These are phyloP conservation scores for Protodeltote pygarga DNA, from an alignment of 2,888 invertebrate species.

Conservation along the genomic window DNA sequence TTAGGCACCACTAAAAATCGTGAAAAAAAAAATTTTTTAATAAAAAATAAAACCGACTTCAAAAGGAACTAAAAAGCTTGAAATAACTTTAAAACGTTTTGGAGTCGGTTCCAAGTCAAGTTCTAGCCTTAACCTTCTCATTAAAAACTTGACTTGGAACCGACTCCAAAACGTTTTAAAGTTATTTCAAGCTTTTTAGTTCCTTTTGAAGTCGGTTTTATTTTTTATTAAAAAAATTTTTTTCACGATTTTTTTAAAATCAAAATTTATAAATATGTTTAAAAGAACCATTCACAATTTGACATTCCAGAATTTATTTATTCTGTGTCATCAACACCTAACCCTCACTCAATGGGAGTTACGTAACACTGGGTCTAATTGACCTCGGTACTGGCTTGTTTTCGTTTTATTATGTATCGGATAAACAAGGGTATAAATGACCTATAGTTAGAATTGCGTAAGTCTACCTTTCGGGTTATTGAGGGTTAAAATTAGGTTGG, in stretches of 20 bases:
- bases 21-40: too few relatives aligned
- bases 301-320: too few relatives aligned
- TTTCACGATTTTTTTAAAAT: neutral
- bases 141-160: too few relatives aligned
- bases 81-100: too few relatives aligned
- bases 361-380: constrained; percentile 39
- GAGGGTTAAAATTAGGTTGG: constrained; percentile 6
- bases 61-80: too few relatives aligned
- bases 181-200: neutral
- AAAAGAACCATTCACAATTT: constrained; percentile 6
- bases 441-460: constrained; percentile 13
- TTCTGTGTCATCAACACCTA: constrained; percentile 5
- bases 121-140: too few relatives aligned
- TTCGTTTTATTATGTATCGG: constrained; percentile 32
- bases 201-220: too few relatives aligned
- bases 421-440: constrained; percentile 22
- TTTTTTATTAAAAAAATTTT: too few relatives aligned
- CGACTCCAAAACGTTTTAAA: neutral
- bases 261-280: neutral
- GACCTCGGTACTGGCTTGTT: constrained; percentile 29
- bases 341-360: constrained; percentile 20
- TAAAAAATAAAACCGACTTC: too few relatives aligned
- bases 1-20: too few relatives aligned
- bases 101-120: too few relatives aligned
- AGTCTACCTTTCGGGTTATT: neutral